Base-by-base conservation (phyloP, 23 tunicate species). In the Halocynthia roretzi region DNA sequence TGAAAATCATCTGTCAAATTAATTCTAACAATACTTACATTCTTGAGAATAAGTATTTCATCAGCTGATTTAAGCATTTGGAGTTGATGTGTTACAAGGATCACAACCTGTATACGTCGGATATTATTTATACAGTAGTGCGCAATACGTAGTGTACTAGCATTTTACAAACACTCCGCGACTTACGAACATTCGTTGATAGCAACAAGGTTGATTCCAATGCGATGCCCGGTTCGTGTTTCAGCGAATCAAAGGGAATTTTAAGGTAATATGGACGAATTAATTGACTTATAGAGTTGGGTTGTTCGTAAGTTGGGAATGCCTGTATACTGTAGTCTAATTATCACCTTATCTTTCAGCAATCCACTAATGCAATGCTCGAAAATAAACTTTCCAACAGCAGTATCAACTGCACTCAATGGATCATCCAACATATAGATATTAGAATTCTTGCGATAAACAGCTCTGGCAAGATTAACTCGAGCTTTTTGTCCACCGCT, bases 401-500 rank as follows among this genome's bases (percentile, higher is more conserved):
- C 23, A 7, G 91, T 76, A 85, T 94, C 99, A 21, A 94, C 91
- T 6, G 99, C 99, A 71, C 90, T 78, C 18, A 94, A 77, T 31
- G 99, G 99, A 73, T 94, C 99, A 67, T 94, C 99, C 56, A 94
- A 50, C 10, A 94, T 68, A 20, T 60, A 76, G 19, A 94, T 75
- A 61, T 88, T 83, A 6, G 77, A 51, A 31, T 84, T 64, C 53
- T 71, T 67, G 12, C 95, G 77, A 67, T 94, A 94, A 18, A 83
- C 95, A 7, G 86, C 83, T 66, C 99, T 71, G 11, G 99, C 99
- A 17, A 94, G 81, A 61, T 92, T 88, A 8, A 94, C 87, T 52
- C 99, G 49, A 15, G 99, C 99, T 81, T 87, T 87, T 76, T 94
- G 99, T 2, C 99, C 99, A 0, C 99, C 99, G 66, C 95, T 87